Percentiles rank a stretch among this genome's conserved stretches.
phyloP scores from a whole-genome alignment of 2,888 invertebrate species.

The Ornithoptera alexandrae region DNA sequence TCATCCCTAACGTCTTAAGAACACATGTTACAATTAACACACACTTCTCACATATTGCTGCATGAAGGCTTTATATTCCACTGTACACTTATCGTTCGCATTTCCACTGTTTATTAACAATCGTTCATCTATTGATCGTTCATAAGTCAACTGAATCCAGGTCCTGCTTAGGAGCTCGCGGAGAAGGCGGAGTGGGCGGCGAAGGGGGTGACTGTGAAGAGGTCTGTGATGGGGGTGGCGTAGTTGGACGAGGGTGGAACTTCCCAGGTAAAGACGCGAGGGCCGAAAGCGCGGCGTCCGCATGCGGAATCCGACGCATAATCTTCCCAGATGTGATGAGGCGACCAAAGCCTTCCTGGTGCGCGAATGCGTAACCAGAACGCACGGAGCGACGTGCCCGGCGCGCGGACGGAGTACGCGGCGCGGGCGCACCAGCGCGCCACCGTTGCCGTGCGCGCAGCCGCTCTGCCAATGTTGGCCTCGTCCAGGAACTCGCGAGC shows the following conservation, averaged over 20 bases:
- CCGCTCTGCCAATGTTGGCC: constrained; percentile 94
- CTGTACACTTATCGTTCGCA: neutral
- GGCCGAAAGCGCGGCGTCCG: constrained; percentile 86
- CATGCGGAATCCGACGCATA: constrained; percentile 90
- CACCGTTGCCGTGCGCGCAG: constrained; percentile 89
- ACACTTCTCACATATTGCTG: neutral
- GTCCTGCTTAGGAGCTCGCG: constrained; percentile 85
- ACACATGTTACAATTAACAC: constrained; percentile 5
- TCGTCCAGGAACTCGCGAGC: constrained; percentile 94
- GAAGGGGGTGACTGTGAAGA: constrained; percentile 37
- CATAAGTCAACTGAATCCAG: constrained; percentile 87
- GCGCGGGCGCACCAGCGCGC: constrained; percentile 86
- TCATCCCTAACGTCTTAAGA: constrained; percentile 1
- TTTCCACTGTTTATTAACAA: neutral
- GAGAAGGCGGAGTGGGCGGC: constrained; percentile 53
- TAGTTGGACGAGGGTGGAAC: constrained; percentile 87
- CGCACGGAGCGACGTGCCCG: constrained; percentile 94
- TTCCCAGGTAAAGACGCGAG: constrained; percentile 79
- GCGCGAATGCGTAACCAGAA: constrained; percentile 98
- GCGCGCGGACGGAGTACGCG: constrained; percentile 92
- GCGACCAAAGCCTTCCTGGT: constrained; percentile 97
- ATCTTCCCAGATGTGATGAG: constrained; percentile 98
- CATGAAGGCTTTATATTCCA: neutral
- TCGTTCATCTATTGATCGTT: constrained; percentile 34
- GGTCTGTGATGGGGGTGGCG: constrained; percentile 60